A percentile compares a stretch with the other conserved stretches of the same genome.
Evolutionary conservation across 2,113 vertebrate genomes (phyloP).

Genomic region (Gavialis gangeticus): DNA sequence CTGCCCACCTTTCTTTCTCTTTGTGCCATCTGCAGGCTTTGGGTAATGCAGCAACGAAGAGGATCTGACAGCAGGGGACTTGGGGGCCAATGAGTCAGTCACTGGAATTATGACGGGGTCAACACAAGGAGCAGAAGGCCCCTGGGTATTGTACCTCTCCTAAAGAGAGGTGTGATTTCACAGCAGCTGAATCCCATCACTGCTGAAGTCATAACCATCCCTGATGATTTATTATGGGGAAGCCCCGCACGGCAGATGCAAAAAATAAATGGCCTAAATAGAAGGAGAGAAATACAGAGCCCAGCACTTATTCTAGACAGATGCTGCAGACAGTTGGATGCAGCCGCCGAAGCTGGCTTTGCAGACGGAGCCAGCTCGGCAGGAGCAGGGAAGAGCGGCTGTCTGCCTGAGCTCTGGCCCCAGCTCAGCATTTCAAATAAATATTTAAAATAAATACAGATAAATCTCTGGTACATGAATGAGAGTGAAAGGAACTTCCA

Average conservation of each 20-base stretch:
- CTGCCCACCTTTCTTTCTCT: too few relatives aligned
- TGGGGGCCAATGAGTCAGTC: too few relatives aligned
- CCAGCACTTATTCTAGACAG: background rate
- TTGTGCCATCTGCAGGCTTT: background rate
- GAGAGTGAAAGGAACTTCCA: conserved; percentile 27
- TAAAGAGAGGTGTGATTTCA: background rate
- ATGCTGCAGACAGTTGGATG: background rate
- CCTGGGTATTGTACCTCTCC: background rate
- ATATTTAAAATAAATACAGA: conserved; percentile 68
- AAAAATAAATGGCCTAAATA: conserved; percentile 27
- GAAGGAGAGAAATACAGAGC: background rate
- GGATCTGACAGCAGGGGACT: background rate
- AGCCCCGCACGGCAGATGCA: background rate
- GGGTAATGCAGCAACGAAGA: background rate
- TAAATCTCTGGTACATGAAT: background rate
- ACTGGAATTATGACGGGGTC: background rate
- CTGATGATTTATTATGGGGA: conserved; percentile 43
- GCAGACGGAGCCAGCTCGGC: background rate
- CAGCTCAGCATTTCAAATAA: conserved; percentile 31
- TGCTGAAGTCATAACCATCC: background rate
- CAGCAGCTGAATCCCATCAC: conserved; percentile 47
- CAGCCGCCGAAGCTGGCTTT: background rate
- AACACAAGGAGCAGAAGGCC: background rate
- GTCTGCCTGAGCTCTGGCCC: rapidly evolving
- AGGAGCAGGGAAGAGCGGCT: background rate